Conservation (phyloP, 2,888 invertebrate genomes). For the Corythucha ciliata region DNA sequence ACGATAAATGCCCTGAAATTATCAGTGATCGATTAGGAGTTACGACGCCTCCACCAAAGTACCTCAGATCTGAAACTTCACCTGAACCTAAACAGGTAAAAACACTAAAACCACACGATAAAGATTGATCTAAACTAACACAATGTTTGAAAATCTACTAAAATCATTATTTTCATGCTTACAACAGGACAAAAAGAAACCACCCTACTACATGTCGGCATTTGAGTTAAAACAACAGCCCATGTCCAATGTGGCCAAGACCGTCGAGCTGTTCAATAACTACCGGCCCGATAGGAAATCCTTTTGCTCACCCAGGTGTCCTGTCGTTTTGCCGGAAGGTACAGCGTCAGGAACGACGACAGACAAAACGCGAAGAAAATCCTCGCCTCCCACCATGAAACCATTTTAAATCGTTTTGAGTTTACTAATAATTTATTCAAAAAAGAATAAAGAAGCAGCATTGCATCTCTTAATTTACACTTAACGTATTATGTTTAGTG, state of each 20-base stretch:
- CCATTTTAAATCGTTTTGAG: slow-evolving; percentile 29
- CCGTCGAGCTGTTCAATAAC: slow-evolving; percentile 30
- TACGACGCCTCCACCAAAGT: slow-evolving; percentile 25
- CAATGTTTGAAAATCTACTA: not conserved
- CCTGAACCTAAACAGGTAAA: slow-evolving; percentile 16
- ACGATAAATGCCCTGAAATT: slow-evolving; percentile 20
- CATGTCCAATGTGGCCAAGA: slow-evolving; percentile 29
- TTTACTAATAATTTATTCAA: too few relatives aligned
- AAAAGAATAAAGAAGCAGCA: too few relatives aligned
- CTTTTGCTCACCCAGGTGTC: slow-evolving; percentile 28
- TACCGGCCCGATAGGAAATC: slow-evolving; percentile 32
- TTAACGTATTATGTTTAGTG: too few relatives aligned
- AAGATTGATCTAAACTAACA: too few relatives aligned
- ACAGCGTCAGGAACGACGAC: too few relatives aligned
- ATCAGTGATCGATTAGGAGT: slow-evolving; percentile 24
- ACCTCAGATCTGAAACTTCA: slow-evolving; percentile 21
- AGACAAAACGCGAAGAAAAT: slow-evolving; percentile 41
- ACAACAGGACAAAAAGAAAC: slow-evolving; percentile 23
- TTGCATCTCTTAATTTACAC: too few relatives aligned
- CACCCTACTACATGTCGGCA: slow-evolving; percentile 22
- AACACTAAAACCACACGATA: not conserved
- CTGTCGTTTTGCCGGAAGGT: slow-evolving; percentile 15
- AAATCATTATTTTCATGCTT: not conserved
- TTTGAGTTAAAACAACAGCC: slow-evolving; percentile 25
- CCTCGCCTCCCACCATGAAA: slow-evolving; percentile 38